These are phyloP conservation scores for Tauraco erythrolophus DNA, from an alignment of 2,113 vertebrate genomes.

Conservation along the genomic window DNA sequence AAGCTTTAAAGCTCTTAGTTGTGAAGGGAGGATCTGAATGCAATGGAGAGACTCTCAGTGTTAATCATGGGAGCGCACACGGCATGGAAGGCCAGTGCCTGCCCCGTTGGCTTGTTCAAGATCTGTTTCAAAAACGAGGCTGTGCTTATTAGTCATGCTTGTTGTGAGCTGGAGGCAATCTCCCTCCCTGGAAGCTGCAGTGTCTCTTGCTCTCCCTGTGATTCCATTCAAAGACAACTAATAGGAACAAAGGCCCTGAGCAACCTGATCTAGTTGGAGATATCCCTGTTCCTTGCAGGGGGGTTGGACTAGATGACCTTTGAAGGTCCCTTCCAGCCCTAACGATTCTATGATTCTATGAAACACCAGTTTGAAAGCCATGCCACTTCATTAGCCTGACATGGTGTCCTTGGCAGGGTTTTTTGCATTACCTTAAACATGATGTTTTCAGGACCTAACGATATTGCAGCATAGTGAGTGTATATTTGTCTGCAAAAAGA, in stretches of 20 bases:
- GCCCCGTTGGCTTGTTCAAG: neutral
- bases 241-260: neutral
- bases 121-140: neutral
- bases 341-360: no score
- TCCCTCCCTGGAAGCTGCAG: neutral
- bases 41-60: neutral
- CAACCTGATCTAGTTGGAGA: no score
- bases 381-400: neutral
- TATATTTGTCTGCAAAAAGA: neutral
- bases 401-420: neutral
- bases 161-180: neutral
- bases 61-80: accelerated
- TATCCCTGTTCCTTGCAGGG: no score
- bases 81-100: neutral
- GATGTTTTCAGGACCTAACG: neutral
- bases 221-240: neutral
- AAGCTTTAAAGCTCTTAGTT: neutral
- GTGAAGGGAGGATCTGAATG: neutral
- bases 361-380: neutral
- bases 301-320: no score
- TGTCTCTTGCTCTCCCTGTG: neutral
- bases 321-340: no score
- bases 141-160: neutral
- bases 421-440: neutral
- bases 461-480: neutral